Base-by-base conservation (phyloP, 2,888 invertebrate genomes). In the Pristionchus exspectatus region DNA sequence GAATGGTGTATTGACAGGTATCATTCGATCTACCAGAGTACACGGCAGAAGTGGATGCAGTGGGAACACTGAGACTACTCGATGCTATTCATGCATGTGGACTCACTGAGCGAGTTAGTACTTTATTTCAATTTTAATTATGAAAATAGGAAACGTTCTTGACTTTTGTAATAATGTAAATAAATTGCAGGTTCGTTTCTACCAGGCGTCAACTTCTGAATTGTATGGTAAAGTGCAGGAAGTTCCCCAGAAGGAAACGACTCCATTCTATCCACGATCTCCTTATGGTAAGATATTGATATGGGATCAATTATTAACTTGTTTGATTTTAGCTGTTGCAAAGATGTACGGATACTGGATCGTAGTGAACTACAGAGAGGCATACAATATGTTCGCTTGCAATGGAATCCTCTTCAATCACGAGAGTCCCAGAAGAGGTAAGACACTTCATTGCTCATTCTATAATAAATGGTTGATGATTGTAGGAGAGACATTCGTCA, bases 21-120 rank as follows among this genome's bases (percentile, higher is more conserved):
- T 99, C 99, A 0, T 99, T 99, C 95, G 99, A 99, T 95, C 96
- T 99, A 91, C 98, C 98, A 94, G 99, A 99, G 96, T 99, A 99
- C 95, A 99, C 99, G 0, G 98, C 99, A 0, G 98, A 99, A 96
- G 98, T 98, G 1, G 98, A 98, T 95, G 98, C 97, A 0, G 96
- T 98, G n/a, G 98, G 98, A 21, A 98, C 98, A 0, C 96, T 98
- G 44, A 96, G 98, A 92, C 96, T 98, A 59, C 96, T 98, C 87
- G 98, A 98, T 95, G 98, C 98, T 0, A 97, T 98, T 90, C 96
- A 98, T 92, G 97, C 97, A 0, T 98, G 97, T 92, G 97, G 97
- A 0, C 96, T 98, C 91, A 97, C 97, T 93, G 97, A 97, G 89
- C 96, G 96, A 33, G 97, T 98, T 16, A 30, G n/a, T 50, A 50